A percentile compares a stretch with the other conserved stretches of the same genome.
phyloP scores from a whole-genome alignment of 2,888 invertebrate species.

The Platycheirus albimanus region DNA sequence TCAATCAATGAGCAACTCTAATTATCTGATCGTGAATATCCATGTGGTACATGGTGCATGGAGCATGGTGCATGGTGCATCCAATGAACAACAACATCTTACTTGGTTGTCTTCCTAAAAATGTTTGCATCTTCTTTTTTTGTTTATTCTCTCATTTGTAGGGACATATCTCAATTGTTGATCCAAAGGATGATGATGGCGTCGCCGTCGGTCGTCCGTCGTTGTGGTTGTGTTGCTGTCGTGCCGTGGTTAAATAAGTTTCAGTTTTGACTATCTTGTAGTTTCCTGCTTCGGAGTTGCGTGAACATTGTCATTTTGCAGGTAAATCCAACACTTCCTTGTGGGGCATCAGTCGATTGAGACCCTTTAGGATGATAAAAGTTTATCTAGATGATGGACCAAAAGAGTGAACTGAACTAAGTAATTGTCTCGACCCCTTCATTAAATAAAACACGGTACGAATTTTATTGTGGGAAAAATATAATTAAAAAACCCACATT shows the following conservation, averaged over 20 bases:
- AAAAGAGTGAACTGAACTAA: not conserved
- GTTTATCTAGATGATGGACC: not conserved
- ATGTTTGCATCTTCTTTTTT: constrained; percentile 2
- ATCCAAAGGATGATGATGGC: constrained; percentile 22
- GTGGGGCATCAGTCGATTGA: not conserved
- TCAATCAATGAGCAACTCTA: constrained; percentile 68
- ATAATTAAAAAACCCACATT: too few relatives aligned
- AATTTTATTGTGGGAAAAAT: too few relatives aligned
- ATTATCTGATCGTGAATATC: constrained; percentile 70
- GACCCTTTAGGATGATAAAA: not conserved
- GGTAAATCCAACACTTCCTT: constrained; percentile 48
- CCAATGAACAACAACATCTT: not conserved
- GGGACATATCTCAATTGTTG: constrained; percentile 53
- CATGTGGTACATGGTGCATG: too few relatives aligned
- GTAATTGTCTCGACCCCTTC: too few relatives aligned
- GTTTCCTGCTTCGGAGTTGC: constrained; percentile 40
- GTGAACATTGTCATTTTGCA: constrained; percentile 44
- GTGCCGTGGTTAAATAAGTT: constrained; percentile 4
- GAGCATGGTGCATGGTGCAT: too few relatives aligned
- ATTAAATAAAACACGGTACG: too few relatives aligned
- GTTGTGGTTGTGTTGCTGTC: too few relatives aligned
- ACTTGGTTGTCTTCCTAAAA: not conserved
- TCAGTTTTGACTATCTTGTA: constrained; percentile 7
- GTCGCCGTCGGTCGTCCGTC: too few relatives aligned
- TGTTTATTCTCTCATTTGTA: not conserved